phyloP scores from a whole-genome alignment of 2,888 invertebrate genomes.

The Metallyticus violacea region DNA sequence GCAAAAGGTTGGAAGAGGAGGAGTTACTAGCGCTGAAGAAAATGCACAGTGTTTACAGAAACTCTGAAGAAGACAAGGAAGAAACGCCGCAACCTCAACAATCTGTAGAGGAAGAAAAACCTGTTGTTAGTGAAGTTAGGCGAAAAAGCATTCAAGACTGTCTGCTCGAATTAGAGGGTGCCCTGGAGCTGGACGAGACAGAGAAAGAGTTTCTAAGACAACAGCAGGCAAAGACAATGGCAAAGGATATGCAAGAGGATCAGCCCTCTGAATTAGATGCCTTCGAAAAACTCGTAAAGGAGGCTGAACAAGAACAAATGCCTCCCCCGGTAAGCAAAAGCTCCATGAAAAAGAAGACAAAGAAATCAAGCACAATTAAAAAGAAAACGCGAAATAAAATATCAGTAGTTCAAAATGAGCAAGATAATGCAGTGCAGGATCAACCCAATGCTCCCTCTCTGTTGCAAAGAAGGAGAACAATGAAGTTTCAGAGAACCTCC shows the following conservation, averaged over 20 bases:
- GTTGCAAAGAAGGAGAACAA: slow-evolving; percentile 28
- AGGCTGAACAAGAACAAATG: slow-evolving; percentile 41
- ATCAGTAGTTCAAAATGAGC: background rate
- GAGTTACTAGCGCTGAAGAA: background rate
- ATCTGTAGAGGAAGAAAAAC: background rate
- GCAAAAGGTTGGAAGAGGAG: slow-evolving; percentile 36
- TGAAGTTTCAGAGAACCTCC: slow-evolving; percentile 25
- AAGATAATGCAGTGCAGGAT: background rate
- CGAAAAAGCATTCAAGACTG: background rate
- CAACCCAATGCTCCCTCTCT: background rate
- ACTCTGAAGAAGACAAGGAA: background rate
- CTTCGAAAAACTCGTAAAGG: slow-evolving; percentile 42
- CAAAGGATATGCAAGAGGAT: background rate
- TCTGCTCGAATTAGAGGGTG: background rate
- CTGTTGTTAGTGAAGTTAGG: background rate
- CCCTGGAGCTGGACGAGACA: background rate
- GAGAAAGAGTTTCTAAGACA: background rate
- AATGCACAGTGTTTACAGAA: background rate
- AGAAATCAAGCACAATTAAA: slow-evolving; percentile 3
- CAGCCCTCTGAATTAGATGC: slow-evolving; percentile 40
- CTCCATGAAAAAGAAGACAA: slow-evolving; percentile 39
- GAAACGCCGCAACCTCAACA: background rate
- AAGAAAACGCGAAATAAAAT: slow-evolving; percentile 10
- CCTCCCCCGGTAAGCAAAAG: background rate
- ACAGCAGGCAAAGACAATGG: background rate